These are phyloP conservation scores for Planococcus citri DNA, from an alignment of 1,140 invertebrate species.

Conservation along the genomic window DNA sequence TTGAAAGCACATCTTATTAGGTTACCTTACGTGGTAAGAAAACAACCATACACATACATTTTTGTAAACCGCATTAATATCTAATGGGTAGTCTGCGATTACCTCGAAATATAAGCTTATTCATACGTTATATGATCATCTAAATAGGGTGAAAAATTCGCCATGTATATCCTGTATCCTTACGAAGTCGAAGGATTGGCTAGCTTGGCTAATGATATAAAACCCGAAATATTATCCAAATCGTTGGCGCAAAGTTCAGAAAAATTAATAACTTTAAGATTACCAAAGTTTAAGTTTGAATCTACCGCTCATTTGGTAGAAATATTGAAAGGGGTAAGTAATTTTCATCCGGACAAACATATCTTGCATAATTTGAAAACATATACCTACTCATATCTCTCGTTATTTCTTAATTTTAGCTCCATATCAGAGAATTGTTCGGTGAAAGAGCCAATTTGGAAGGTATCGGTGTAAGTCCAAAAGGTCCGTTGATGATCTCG, in stretches of 20 bases:
- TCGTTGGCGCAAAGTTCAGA: constrained; percentile 17
- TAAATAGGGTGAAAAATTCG: constrained; percentile 32
- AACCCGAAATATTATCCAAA: constrained; percentile 20
- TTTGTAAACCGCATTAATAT: no score
- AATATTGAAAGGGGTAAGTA: constrained; percentile 45
- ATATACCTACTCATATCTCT: no score
- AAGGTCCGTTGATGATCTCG: constrained; percentile 45
- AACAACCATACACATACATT: neutral
- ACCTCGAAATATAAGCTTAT: no score
- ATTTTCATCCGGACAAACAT: neutral
- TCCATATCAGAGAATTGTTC: constrained; percentile 58
- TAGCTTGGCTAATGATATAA: constrained; percentile 36
- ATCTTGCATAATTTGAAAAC: no score
- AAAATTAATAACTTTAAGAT: constrained; percentile 15
- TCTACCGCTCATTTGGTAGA: constrained; percentile 47
- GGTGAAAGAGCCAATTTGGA: constrained; percentile 50
- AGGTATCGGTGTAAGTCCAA: constrained; percentile 43
- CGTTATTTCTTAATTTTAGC: no score
- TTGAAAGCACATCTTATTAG: constrained; percentile 61
- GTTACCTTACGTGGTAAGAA: constrained; percentile 58
- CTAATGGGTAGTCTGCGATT: no score
- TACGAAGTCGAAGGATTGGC: constrained; percentile 42
- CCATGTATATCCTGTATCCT: constrained; percentile 40
- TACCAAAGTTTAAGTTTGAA: constrained; percentile 69
- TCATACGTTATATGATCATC: no score